Conservation (phyloP, 2,888 invertebrate genomes). For the Limnephilus lunatus region DNA sequence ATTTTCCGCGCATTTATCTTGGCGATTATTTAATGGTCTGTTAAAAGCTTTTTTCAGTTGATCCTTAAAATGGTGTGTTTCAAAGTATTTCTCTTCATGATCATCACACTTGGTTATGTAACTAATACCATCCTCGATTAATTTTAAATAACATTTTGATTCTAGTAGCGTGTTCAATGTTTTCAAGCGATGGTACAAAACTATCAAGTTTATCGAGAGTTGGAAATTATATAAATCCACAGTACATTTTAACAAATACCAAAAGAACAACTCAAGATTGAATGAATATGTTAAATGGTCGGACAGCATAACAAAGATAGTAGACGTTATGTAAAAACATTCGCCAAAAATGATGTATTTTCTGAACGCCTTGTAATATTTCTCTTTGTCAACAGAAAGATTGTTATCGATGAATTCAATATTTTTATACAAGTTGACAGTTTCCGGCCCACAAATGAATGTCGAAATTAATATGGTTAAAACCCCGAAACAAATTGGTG, state of each 20-base stretch:
- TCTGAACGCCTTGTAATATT: not conserved
- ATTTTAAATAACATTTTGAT: not conserved
- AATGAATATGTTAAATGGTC: not conserved
- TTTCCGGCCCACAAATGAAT: not conserved
- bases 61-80: not conserved
- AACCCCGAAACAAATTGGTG: not conserved
- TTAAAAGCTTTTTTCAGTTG: not conserved
- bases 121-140: not conserved
- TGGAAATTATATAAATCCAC: not conserved
- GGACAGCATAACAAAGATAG: not conserved
- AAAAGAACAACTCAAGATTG: not conserved
- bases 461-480: not conserved
- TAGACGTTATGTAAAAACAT: not conserved
- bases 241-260: not conserved
- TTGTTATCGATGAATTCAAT: conserved; percentile 9
- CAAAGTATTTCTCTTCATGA: not conserved
- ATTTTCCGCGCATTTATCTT: not conserved
- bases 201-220: not conserved
- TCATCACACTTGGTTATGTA: not conserved
- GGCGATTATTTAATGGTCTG: not conserved
- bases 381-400: not conserved
- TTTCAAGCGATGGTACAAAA: not conserved
- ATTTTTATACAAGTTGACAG: not conserved
- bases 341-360: not conserved
- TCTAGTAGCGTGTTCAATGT: not conserved